These are phyloP conservation scores for Stomatorhinus walkeri DNA, from an alignment of 2,797 vertebrate species.

Conservation along the genomic window DNA sequence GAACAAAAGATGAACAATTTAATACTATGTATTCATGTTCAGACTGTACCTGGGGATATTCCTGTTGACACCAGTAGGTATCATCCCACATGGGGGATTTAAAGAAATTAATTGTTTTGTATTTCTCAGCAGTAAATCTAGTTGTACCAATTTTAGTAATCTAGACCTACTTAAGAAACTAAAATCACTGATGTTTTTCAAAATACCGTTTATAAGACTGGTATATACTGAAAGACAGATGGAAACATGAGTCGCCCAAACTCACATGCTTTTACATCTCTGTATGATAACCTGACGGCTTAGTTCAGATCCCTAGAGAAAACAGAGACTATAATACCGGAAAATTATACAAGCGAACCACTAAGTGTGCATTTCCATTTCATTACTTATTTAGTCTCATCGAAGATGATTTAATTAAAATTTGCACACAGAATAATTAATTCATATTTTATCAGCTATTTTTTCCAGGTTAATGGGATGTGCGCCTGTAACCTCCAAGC, in stretches of 20 bases:
- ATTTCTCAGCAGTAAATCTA: background rate
- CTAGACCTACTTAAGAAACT: background rate
- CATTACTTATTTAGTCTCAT: background rate
- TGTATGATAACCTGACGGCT: background rate
- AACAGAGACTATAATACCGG: background rate
- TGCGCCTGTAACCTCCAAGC: background rate
- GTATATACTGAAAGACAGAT: background rate
- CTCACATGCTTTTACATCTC: background rate
- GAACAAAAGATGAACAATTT: background rate
- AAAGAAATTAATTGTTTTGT: background rate
- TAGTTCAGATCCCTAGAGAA: background rate
- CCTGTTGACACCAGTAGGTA: background rate
- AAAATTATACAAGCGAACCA: background rate
- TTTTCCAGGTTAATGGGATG: background rate
- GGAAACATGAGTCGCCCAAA: background rate
- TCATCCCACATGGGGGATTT: background rate
- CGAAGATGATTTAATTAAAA: background rate
- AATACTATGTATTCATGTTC: background rate
- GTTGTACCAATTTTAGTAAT: background rate
- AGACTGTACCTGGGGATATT: background rate
- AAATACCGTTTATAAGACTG: background rate
- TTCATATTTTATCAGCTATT: constrained; percentile 6
- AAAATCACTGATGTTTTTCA: background rate
- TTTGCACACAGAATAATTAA: background rate
- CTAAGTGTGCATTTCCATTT: background rate